These are phyloP conservation scores for Zaprionus africanus DNA, from an alignment of 1,140 invertebrate species.

Conservation along the genomic window DNA sequence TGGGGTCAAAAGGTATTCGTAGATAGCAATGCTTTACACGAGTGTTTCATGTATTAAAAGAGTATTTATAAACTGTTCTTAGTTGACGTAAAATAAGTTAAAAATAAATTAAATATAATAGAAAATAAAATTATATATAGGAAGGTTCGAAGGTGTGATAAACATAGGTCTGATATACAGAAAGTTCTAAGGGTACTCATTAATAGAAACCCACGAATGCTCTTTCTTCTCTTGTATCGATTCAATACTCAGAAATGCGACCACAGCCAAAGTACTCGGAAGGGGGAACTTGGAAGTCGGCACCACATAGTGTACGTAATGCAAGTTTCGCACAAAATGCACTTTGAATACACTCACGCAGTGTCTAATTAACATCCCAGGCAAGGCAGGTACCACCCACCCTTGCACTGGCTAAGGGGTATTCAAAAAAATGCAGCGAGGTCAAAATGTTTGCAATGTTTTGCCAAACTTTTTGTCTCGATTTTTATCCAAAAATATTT, in stretches of 20 bases:
- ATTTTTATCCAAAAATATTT: conserved; percentile 69
- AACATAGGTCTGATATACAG: not conserved
- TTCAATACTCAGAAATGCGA: not conserved
- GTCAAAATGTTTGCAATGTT: conserved; percentile 24
- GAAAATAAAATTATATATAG: not conserved
- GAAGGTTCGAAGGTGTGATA: not conserved
- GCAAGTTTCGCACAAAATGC: no score
- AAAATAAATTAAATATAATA: not conserved
- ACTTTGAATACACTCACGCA: not conserved
- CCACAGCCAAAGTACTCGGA: not conserved
- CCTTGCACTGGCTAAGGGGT: conserved; percentile 2
- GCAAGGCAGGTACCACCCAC: conserved; percentile 2
- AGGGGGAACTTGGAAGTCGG: not conserved
- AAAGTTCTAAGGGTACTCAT: not conserved
- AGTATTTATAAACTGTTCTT: not conserved
- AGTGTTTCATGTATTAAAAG: no score
- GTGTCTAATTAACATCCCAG: conserved; percentile 8
- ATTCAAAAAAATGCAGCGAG: conserved; percentile 24
- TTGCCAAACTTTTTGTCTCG: conserved; percentile 35
- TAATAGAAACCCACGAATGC: not conserved
- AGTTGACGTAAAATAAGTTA: not conserved
- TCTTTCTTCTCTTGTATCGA: not conserved
- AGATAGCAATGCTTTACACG: conserved; percentile 2
- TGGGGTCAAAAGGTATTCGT: conserved; percentile 62
- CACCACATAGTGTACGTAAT: no score